Conservation (phyloP, 2,113 vertebrate genomes). For the Ginglymostoma cirratum region DNA sequence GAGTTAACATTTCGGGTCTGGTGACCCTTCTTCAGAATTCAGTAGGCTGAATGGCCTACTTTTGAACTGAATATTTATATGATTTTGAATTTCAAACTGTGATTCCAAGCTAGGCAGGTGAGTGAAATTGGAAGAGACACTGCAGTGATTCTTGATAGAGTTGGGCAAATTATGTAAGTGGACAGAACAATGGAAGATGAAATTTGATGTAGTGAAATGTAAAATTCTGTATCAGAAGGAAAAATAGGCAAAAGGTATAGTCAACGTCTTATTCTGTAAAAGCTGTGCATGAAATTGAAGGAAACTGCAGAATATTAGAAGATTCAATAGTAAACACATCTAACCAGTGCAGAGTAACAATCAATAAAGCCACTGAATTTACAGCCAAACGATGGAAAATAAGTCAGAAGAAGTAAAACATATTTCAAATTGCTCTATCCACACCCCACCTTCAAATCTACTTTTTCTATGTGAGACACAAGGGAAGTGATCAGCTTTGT, state of each 20-base stretch:
- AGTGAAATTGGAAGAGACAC: background rate
- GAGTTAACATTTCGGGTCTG: no score
- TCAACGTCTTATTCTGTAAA: background rate
- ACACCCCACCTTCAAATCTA: background rate
- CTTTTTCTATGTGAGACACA: background rate
- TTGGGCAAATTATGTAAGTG: background rate
- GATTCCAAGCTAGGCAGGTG: background rate
- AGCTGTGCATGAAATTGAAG: background rate
- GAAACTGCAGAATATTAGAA: background rate
- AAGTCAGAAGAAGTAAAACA: background rate
- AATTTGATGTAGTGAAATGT: background rate
- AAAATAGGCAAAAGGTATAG: background rate
- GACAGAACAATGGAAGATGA: background rate
- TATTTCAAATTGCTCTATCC: background rate
- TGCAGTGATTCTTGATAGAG: background rate
- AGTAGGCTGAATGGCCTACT: background rate
- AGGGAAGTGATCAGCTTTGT: no score
- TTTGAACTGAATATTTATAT: background rate
- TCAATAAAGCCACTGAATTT: background rate
- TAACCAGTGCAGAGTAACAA: background rate
- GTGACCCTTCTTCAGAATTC: no score
- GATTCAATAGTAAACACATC: background rate
- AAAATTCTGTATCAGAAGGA: background rate
- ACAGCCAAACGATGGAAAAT: background rate
- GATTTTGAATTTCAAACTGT: background rate